These are phyloP conservation scores for Numenius phaeopus DNA, from an alignment of 2,797 vertebrate species.

Conservation along the genomic window DNA sequence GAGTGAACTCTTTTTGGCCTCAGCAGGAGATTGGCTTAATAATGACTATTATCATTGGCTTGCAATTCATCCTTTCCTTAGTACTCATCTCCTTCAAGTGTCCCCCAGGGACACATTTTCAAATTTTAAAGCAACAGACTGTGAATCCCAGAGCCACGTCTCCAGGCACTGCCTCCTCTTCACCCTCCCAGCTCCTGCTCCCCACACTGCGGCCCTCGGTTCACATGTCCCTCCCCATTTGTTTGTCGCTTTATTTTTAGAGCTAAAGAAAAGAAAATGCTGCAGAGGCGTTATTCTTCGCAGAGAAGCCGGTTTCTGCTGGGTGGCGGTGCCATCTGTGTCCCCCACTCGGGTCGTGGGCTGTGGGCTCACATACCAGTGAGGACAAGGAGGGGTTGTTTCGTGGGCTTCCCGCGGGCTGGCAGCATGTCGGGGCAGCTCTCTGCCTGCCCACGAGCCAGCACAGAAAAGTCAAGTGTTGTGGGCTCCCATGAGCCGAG, in stretches of 20 bases:
- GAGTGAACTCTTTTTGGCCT: not conserved
- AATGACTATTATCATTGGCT: not conserved
- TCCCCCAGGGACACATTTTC: not conserved
- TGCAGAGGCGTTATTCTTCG: not conserved
- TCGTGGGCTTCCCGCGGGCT: not conserved
- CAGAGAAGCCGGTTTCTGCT: not conserved
- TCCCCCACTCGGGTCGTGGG: not conserved
- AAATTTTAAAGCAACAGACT: not conserved
- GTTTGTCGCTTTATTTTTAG: not conserved
- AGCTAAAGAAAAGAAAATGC: not conserved
- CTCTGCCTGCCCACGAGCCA: not conserved
- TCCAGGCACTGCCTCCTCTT: not conserved
- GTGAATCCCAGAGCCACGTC: not conserved
- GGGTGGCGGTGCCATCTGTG: not conserved
- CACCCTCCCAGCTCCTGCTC: not conserved
- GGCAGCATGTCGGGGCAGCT: not conserved
- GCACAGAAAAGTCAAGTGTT: not conserved
- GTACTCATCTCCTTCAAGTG: not conserved
- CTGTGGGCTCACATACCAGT: not conserved
- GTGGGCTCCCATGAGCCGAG: not conserved
- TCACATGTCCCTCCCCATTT: not conserved
- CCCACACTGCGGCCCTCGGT: rapidly evolving
- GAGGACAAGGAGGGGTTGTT: not conserved
- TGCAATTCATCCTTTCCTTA: not conserved
- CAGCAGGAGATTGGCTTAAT: not conserved